Percentiles rank a stretch among this genome's conserved stretches.
These are phyloP conservation scores for Phrynocephalus guinanensis DNA, from an alignment of 2,797 vertebrate species.

Conservation along the genomic window DNA sequence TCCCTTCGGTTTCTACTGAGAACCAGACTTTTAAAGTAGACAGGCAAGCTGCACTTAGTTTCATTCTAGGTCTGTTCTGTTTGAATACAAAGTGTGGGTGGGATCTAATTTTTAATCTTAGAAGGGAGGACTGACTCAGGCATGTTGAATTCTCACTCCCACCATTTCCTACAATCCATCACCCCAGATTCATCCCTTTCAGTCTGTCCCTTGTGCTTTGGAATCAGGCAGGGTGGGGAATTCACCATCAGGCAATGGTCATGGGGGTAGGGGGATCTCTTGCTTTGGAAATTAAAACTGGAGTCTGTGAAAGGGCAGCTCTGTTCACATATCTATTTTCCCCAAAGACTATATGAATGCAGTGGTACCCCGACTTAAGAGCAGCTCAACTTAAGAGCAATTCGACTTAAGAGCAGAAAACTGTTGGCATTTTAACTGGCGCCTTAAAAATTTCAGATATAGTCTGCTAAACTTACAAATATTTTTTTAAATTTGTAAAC, in stretches of 20 bases:
- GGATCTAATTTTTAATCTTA: background rate
- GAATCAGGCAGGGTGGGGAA: background rate
- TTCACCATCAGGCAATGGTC: too few species aligned
- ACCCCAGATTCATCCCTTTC: background rate
- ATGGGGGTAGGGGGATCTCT: too few species aligned
- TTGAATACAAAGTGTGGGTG: background rate
- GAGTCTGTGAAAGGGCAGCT: too few species aligned
- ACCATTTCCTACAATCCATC: background rate
- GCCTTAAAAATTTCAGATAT: too few species aligned
- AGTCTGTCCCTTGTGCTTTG: background rate
- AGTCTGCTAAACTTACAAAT: too few species aligned
- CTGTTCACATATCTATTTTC: background rate
- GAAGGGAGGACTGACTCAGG: background rate
- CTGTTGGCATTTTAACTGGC: too few species aligned
- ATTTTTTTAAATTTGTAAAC: too few species aligned
- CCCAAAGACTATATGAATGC: background rate
- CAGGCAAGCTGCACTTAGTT: too few species aligned
- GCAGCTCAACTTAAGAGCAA: too few species aligned
- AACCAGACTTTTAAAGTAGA: background rate
- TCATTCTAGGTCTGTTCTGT: too few species aligned
- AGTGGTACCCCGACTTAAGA: too few species aligned
- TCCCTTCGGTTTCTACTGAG: background rate
- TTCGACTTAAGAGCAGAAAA: too few species aligned
- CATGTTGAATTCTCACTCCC: background rate
- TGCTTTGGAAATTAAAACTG: background rate